These are phyloP conservation scores for Phytoseiulus persimilis DNA, from an alignment of 2,888 invertebrate species.

Conservation along the genomic window DNA sequence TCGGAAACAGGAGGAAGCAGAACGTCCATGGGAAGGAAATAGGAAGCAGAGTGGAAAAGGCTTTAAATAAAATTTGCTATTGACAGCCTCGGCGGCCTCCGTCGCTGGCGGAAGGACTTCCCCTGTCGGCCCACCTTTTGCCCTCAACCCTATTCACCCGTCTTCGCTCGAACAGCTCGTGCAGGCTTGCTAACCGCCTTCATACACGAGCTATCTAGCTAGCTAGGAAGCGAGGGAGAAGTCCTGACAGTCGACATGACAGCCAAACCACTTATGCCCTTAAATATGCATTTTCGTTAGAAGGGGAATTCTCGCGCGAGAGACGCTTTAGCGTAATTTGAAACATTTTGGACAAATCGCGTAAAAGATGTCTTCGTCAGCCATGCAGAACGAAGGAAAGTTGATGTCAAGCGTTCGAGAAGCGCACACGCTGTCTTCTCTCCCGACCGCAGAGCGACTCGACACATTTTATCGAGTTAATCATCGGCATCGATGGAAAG, in stretches of 20 bases:
- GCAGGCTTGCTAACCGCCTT: not conserved
- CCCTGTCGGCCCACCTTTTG: not conserved
- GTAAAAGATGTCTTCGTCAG: not conserved
- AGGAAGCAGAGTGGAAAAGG: slow-evolving; percentile 34
- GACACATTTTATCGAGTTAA: not conserved
- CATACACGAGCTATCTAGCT: too few relatives aligned
- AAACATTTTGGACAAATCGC: not conserved
- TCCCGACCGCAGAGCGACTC: not conserved
- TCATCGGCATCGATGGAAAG: not conserved
- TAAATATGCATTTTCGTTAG: slow-evolving; percentile 5
- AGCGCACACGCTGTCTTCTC: not conserved
- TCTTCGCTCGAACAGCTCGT: not conserved
- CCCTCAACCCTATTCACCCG: not conserved
- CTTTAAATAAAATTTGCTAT: slow-evolving; percentile 39
- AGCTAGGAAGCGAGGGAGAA: not conserved
- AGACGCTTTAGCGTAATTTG: not conserved
- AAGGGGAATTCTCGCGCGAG: not conserved
- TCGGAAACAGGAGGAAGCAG: not conserved
- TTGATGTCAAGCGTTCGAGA: not conserved
- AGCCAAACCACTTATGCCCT: slow-evolving; percentile 5
- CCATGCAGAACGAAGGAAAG: not conserved
- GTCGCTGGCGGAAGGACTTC: not conserved
- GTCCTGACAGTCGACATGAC: not conserved
- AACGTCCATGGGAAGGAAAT: slow-evolving; percentile 12
- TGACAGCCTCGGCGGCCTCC: slow-evolving; percentile 23